These are phyloP conservation scores for Sebastes baramenuke DNA, from an alignment of 2,797 vertebrate genomes.

Conservation along the genomic window DNA sequence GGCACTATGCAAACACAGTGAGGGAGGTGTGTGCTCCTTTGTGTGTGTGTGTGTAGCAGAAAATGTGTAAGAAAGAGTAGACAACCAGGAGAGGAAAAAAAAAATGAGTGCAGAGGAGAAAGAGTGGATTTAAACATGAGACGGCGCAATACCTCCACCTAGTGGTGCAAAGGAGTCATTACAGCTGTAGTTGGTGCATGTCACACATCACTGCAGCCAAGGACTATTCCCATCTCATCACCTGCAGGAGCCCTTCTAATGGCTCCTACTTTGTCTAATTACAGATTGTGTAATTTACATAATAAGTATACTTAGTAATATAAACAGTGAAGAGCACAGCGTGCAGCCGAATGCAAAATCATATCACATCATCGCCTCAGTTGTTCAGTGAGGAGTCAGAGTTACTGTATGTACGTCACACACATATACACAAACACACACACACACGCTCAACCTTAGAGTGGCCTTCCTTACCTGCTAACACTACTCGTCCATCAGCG, in stretches of 20 bases:
- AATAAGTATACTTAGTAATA: conserved; percentile 71
- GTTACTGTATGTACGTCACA: conserved; percentile 7
- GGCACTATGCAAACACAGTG: conserved; percentile 5
- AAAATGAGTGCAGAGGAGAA: conserved; percentile 20
- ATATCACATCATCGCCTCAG: conserved; percentile 36
- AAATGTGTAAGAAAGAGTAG: conserved; percentile 37
- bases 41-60: conserved; percentile 17
- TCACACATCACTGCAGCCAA: conserved; percentile 49
- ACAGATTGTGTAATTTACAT: conserved; percentile 73
- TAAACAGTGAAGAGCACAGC: conserved; percentile 62
- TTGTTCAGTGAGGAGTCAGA: conserved; percentile 1
- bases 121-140: neutral
- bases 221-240: conserved; percentile 71
- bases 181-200: conserved; percentile 9
- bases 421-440: neutral
- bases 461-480: conserved; percentile 23
- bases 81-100: neutral
- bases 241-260: conserved; percentile 75
- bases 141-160: conserved; percentile 75
- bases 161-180: conserved; percentile 42
- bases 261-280: conserved; percentile 73
- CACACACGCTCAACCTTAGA: conserved; percentile 1
- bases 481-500: conserved; percentile 27
- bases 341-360: conserved; percentile 29
- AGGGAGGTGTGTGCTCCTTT: conserved; percentile 19